Evolutionary conservation across 2,797 vertebrate species (phyloP).

Genomic region (Lagorchestes hirsutus): DNA sequence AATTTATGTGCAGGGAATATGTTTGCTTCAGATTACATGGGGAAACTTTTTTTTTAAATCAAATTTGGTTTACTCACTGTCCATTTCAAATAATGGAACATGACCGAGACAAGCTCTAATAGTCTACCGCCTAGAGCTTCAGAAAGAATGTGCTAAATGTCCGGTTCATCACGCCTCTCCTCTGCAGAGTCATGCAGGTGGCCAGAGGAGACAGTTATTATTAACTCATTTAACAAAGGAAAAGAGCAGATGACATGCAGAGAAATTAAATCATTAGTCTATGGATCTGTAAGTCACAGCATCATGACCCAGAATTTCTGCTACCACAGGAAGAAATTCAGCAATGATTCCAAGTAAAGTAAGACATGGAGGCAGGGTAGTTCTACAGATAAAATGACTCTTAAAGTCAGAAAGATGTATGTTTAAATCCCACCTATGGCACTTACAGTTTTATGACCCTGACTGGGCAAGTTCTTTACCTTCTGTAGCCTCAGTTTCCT

Average conservation of each 20-base stretch:
- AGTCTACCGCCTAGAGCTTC: not conserved
- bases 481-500: not conserved
- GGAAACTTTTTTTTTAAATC: slow-evolving; percentile 13
- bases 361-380: not conserved
- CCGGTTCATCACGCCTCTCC: not conserved
- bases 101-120: not conserved
- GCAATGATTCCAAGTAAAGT: not conserved
- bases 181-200: not conserved
- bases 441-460: not conserved
- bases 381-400: not conserved
- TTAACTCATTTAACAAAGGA: not conserved
- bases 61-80: not conserved
- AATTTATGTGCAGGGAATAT: not conserved
- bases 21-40: not conserved
- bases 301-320: not conserved
- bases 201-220: not conserved
- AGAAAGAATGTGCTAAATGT: not conserved
- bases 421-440: not conserved
- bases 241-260: not conserved
- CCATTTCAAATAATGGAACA: slow-evolving; percentile 23
- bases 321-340: not conserved
- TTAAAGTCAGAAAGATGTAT: not conserved
- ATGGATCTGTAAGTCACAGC: not conserved
- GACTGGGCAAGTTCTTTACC: not conserved
- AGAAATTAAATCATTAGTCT: not conserved